Conservation (phyloP, 92 coral and sea anemone species). For the Isaurus tuberculatus region DNA sequence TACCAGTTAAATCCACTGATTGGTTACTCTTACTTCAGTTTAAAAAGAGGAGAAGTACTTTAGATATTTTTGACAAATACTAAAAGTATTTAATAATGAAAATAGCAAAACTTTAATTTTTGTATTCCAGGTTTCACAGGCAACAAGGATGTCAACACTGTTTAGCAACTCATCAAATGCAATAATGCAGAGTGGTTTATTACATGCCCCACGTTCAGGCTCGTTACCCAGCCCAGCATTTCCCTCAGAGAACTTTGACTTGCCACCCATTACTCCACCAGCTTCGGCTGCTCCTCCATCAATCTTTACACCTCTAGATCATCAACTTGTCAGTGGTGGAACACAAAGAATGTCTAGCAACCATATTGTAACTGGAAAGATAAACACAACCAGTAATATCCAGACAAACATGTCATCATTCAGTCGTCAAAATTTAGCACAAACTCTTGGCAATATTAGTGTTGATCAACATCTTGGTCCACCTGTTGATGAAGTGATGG, state of each 20-base stretch:
- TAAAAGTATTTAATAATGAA: not conserved
- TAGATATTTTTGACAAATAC: not conserved
- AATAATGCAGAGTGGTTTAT: conserved; percentile 71
- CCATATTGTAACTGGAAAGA: conserved; percentile 44
- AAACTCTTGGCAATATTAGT: conserved; percentile 41
- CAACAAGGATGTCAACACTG: conserved; percentile 70
- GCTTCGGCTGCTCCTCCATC: conserved; percentile 64
- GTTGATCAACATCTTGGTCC: conserved; percentile 68
- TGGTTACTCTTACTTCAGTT: too few species aligned
- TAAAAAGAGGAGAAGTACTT: not conserved
- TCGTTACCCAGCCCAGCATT: conserved; percentile 82
- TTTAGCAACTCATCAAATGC: conserved; percentile 80
- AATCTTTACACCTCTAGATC: conserved; percentile 41
- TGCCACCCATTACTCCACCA: conserved; percentile 87
- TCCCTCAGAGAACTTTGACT: conserved; percentile 93
- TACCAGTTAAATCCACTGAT: too few species aligned
- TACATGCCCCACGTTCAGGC: conserved; percentile 50
- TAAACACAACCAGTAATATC: conserved; percentile 42
- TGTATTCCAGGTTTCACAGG: conserved; percentile 60
- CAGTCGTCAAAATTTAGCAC: conserved; percentile 64
- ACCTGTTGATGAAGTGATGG: conserved; percentile 64
- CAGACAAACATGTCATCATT: conserved; percentile 64
- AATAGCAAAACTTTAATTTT: not conserved
- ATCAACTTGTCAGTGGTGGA: conserved; percentile 12
- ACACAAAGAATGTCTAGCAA: conserved; percentile 25